phyloP scores from a whole-genome alignment of 2,888 invertebrate species.

The Sarcophaga subvicina region DNA sequence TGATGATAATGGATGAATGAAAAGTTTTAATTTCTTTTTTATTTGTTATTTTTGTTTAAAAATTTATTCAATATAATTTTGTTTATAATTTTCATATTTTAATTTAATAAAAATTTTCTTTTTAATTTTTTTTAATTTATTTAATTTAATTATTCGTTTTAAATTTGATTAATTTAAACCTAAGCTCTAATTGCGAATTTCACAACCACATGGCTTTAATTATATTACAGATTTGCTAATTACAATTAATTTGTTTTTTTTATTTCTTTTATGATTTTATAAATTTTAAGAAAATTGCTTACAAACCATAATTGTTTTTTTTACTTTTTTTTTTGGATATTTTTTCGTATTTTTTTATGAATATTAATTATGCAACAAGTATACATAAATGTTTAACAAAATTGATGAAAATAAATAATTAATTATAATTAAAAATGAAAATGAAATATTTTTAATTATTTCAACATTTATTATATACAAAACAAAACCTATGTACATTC shows the following conservation, averaged over 20 bases:
- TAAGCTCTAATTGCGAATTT: conserved; percentile 77
- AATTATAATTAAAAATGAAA: too few species aligned
- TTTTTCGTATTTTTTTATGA: neutral
- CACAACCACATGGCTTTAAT: conserved; percentile 75
- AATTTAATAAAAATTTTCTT: neutral
- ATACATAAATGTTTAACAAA: too few species aligned
- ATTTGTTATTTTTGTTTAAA: neutral
- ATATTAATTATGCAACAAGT: neutral
- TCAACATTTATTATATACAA: too few species aligned
- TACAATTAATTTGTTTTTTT: conserved; percentile 52
- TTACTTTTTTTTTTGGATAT: neutral
- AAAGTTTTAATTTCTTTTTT: neutral
- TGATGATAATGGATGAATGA: too few species aligned
- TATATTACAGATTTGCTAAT: conserved; percentile 66
- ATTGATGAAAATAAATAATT: too few species aligned
- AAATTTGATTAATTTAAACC: conserved; percentile 63
- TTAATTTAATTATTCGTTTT: conserved; percentile 19
- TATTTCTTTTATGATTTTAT: conserved; percentile 17
- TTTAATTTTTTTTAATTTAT: conserved; percentile 18
- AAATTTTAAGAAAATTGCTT: conserved; percentile 44
- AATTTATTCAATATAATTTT: conserved; percentile 21
- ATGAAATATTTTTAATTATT: too few species aligned
- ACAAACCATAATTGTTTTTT: conserved; percentile 10
- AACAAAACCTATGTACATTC: too few species aligned
- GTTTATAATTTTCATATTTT: conserved; percentile 29